Conservation (phyloP, 2,797 vertebrate genomes). For the Tiaroga cobitis region DNA sequence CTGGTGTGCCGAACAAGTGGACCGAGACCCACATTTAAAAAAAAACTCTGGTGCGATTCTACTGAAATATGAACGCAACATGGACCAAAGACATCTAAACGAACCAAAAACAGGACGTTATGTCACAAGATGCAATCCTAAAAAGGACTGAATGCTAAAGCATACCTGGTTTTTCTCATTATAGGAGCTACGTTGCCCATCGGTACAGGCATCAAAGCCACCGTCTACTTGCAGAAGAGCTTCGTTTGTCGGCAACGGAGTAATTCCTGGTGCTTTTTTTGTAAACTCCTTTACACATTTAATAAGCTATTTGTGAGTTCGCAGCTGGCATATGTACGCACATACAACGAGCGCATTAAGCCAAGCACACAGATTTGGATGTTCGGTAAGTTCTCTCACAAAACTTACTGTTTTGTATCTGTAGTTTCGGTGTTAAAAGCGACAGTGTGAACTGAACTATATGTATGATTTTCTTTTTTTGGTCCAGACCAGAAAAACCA, state of each 20-base stretch:
- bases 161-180: neutral
- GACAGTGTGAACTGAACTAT: neutral
- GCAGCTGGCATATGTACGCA: too few relatives aligned
- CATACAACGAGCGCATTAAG: too few relatives aligned
- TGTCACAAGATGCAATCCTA: neutral
- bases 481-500: neutral
- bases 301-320: too few relatives aligned
- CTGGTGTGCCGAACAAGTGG: neutral
- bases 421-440: neutral
- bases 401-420: neutral
- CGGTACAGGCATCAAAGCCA: neutral
- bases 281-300: too few relatives aligned
- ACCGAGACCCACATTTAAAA: neutral
- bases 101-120: neutral
- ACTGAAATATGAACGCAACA: neutral
- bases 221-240: neutral
- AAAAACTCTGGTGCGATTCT: neutral
- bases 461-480: neutral
- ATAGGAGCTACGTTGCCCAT: neutral
- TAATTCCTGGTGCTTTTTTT: too few relatives aligned
- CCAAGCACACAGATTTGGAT: too few relatives aligned
- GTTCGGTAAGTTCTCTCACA: too few relatives aligned
- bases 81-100: neutral
- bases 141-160: neutral
- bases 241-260: too few relatives aligned